Conservation (phyloP, 2,888 invertebrate genomes). For the Phlogophora meticulosa region DNA sequence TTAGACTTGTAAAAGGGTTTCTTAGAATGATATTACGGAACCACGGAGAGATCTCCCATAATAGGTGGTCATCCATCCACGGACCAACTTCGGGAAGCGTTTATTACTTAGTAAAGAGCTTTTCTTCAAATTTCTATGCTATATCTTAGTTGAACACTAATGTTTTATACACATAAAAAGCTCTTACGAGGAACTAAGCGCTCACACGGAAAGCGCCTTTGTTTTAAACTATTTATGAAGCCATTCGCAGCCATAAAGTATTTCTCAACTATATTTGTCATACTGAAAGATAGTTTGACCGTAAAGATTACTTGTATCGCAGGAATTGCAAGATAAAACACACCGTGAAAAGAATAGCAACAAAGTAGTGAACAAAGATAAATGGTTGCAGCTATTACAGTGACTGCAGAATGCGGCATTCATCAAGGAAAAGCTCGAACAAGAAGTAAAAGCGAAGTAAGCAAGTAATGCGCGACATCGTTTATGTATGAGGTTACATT, state of each 20-base stretch:
- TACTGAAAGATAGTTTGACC: not conserved
- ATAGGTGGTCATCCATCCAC: no score
- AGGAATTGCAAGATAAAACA: constrained; percentile 31
- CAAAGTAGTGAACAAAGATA: constrained; percentile 65
- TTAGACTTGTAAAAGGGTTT: no score
- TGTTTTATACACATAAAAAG: no score
- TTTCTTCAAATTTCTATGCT: no score
- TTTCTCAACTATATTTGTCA: constrained; percentile 11
- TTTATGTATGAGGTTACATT: constrained; percentile 86
- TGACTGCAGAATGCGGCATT: constrained; percentile 70
- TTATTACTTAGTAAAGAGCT: no score
- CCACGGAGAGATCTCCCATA: no score
- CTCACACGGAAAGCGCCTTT: no score
- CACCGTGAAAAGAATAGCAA: constrained; percentile 58
- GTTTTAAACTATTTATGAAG: not conserved
- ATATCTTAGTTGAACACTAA: no score
- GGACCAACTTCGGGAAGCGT: no score
- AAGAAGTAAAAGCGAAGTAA: constrained; percentile 78
- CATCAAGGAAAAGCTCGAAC: constrained; percentile 74
- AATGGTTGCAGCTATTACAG: constrained; percentile 69
- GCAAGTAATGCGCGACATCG: constrained; percentile 81
- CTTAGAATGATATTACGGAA: no score
- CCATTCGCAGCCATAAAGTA: not conserved
- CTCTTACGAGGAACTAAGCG: no score
- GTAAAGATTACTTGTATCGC: constrained; percentile 13